These are phyloP conservation scores for Caenorhabditis auriculariae DNA, from an alignment of 2,888 invertebrate genomes.

Conservation along the genomic window DNA sequence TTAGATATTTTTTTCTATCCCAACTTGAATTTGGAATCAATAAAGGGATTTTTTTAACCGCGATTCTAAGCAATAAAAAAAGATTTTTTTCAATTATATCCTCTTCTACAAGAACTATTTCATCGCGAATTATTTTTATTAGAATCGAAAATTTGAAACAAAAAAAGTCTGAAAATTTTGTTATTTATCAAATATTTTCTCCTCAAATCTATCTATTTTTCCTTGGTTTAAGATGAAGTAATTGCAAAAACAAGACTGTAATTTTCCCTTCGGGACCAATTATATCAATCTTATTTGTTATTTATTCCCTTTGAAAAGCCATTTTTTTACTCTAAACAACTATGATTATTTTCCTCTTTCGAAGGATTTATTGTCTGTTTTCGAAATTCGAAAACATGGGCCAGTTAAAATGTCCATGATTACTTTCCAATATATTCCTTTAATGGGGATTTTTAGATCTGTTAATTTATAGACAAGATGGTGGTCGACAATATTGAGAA, in stretches of 20 bases:
- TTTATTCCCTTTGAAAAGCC: too few species aligned
- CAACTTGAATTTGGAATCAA: too few species aligned
- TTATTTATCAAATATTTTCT: background rate
- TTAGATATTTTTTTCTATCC: too few species aligned
- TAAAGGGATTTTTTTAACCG: too few species aligned
- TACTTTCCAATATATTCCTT: too few species aligned
- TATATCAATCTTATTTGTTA: too few species aligned
- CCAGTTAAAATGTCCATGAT: too few species aligned
- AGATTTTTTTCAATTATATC: background rate
- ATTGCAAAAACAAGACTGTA: background rate
- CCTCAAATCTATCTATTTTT: background rate
- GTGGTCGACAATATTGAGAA: conserved; percentile 28
- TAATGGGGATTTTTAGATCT: background rate
- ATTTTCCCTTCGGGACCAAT: too few species aligned
- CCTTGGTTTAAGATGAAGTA: background rate
- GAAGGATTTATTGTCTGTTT: background rate
- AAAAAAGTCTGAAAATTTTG: too few species aligned
- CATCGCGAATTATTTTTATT: background rate
- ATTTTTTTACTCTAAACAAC: background rate
- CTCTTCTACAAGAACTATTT: background rate
- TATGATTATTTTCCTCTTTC: background rate
- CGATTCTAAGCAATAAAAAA: background rate
- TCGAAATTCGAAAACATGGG: too few species aligned
- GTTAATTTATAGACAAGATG: conserved; percentile 9
- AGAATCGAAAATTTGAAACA: background rate